phyloP scores from a whole-genome alignment of 2,113 vertebrate genomes.

The Egretta garzetta region DNA sequence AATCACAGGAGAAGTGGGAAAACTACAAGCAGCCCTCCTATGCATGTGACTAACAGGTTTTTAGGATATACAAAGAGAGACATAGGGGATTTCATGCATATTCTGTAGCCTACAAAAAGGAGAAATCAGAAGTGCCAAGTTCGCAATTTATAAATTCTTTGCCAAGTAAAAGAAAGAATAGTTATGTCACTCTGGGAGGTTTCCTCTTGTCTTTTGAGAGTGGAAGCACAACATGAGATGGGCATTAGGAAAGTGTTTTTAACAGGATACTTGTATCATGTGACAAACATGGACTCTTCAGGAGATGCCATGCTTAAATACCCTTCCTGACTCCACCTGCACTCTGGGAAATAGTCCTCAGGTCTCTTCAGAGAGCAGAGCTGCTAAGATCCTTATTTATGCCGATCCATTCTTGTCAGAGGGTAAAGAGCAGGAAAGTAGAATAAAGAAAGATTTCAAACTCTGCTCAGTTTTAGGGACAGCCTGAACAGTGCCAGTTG shows the following conservation, averaged over 20 bases:
- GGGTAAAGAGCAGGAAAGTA: neutral
- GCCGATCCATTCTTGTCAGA: neutral
- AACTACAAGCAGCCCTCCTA: neutral
- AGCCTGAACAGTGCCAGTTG: neutral
- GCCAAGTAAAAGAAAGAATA: neutral
- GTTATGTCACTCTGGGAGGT: neutral
- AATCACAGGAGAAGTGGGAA: neutral
- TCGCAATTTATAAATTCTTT: neutral
- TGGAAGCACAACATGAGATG: neutral
- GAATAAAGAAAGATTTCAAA: neutral
- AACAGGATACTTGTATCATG: neutral
- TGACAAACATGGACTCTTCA: neutral
- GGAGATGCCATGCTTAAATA: neutral
- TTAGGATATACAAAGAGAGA: neutral
- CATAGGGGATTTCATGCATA: fast-evolving
- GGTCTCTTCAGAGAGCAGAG: neutral
- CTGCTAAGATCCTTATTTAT: neutral
- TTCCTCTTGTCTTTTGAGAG: neutral
- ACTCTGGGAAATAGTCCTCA: neutral
- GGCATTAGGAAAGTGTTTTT: neutral
- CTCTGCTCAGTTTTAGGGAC: neutral
- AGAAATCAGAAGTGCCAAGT: neutral
- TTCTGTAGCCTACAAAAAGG: neutral
- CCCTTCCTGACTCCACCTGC: neutral
- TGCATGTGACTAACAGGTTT: neutral